These are phyloP conservation scores for Pyxicephalus adspersus DNA, from an alignment of 2,113 vertebrate genomes.

Conservation along the genomic window DNA sequence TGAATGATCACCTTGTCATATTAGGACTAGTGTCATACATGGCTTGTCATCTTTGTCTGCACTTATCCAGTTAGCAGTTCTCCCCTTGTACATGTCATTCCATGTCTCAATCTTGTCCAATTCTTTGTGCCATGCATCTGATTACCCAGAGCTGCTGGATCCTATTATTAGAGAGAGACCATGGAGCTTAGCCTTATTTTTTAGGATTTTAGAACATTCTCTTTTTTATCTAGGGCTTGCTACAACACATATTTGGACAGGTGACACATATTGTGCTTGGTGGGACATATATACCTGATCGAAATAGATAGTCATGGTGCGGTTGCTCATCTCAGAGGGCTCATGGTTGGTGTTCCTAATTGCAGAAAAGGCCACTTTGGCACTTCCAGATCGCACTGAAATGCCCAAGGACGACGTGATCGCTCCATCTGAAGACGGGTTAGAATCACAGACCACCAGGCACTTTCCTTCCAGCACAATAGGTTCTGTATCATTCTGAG, in stretches of 20 bases:
- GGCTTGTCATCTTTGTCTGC: background rate
- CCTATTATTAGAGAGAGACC: background rate
- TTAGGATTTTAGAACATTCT: no score
- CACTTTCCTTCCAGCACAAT: conserved; percentile 97
- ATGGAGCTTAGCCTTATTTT: background rate
- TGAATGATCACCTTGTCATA: background rate
- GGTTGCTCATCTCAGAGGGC: conserved; percentile 97
- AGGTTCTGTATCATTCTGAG: conserved; percentile 96
- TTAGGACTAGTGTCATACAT: background rate
- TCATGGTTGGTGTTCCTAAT: conserved; percentile 95
- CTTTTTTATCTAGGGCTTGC: no score
- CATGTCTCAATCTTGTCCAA: background rate
- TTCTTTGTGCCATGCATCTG: background rate
- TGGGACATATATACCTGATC: conserved; percentile 85
- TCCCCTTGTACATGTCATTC: background rate
- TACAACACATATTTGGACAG: no score
- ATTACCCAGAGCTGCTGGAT: background rate
- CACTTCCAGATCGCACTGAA: conserved; percentile 93
- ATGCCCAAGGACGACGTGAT: conserved; percentile 96
- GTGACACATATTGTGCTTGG: no score
- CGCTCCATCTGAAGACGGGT: conserved; percentile 92
- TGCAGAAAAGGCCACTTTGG: conserved; percentile 96
- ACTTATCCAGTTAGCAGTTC: background rate
- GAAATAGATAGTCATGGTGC: conserved; percentile 99
- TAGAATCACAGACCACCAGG: conserved; percentile 97